Evolutionary conservation across 1,140 invertebrate species (phyloP), one percentile per base, ranked within the genome.

Genomic region (Dreissena rostriformis): DNA sequence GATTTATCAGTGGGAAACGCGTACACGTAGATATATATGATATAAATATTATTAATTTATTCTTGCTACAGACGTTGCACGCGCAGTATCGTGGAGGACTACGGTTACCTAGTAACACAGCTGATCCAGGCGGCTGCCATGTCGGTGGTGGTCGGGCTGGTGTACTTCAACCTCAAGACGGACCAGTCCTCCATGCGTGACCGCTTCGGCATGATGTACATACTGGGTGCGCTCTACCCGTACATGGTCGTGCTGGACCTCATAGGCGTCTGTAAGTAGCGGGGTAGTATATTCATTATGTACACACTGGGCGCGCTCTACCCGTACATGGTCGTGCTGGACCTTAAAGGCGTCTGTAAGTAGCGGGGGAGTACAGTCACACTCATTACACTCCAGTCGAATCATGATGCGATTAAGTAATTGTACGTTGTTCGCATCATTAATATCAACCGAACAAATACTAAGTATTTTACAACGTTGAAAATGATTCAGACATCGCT

Each of bases 181-280:
- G 86, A 88, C 66, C 89, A 91, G 85, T 63, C 68, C 17, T 86
- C 88, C 22, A 78, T 92, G 26, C 51, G 91, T 14, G 91, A 92
- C 71, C 88, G 90, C 81, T 91, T 91, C 63, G 89, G 89, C 4
- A 66, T 92, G 28, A 86, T 91, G 86, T 92, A 89, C 70, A 90
- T 92, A 55, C 76, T 91, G 14, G 86, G 87, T 66, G 87, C 88
- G 65, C 85, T 91, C 82, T 92, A 92, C 81, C 91, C 91, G 0
- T 92, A 91, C 73, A 90, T 91, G 81, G 86, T 91, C 63, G 86
- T 91, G 7, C 68, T 91, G 7, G 91, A 90, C 28, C 85, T 91
- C 72, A 90, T 92, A n/a, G 90, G 90, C 51, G 75, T 87, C 29
- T 91, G 91, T 92, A 73, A 87, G 88, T 87, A 24, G 8, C 39